Conservation (phyloP, 2,888 invertebrate species). For the Dolichopus griseipennis region DNA sequence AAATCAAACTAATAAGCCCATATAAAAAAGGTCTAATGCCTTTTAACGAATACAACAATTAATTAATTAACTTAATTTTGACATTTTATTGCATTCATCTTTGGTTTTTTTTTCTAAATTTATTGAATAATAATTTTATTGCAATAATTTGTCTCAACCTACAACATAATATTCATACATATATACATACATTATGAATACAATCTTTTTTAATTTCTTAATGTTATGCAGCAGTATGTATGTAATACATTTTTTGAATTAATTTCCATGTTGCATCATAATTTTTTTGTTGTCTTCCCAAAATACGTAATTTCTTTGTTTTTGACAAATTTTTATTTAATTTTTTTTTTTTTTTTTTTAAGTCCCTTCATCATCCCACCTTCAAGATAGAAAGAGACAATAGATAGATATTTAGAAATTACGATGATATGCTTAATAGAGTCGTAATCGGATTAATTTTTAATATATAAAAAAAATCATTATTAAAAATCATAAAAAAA, state of each 20-base stretch:
- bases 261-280: neutral
- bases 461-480: neutral
- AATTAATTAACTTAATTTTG: neutral
- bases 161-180: neutral
- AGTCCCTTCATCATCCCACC: neutral
- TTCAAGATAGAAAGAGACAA: neutral
- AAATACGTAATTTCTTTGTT: no score
- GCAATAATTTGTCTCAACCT: slow-evolving; percentile 1
- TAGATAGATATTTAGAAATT: no score
- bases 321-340: neutral
- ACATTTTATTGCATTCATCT: neutral
- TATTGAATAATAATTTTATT: neutral
- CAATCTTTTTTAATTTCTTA: neutral
- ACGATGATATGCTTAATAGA: slow-evolving; percentile 6
- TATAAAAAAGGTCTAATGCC: no score
- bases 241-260: neutral
- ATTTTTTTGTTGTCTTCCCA: neutral
- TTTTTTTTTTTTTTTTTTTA: neutral
- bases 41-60: no score
- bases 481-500: neutral
- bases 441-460: neutral
- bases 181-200: neutral
- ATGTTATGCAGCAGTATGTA: no score
- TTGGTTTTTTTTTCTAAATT: neutral
- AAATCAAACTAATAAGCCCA: no score